Base-by-base conservation (phyloP, 2,113 vertebrate genomes). In the Leucoraja erinaceus region DNA sequence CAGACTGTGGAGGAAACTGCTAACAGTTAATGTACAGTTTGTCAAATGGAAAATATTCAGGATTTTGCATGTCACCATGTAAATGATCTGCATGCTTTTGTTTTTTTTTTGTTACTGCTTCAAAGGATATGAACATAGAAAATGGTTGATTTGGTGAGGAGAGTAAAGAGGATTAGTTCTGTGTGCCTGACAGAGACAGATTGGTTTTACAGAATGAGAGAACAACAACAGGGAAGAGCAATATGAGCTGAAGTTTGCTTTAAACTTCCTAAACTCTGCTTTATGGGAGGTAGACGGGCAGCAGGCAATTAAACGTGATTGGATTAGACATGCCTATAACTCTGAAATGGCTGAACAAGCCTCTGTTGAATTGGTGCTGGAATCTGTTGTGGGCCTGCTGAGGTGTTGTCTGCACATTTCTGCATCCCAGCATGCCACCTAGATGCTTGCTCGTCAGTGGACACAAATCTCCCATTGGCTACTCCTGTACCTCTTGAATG, bases 241-340 rank as follows among this genome's bases (percentile, higher is more conserved):
- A 95, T 1, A 94, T 95, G 94, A 93, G 93, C 93, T 95, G 95
- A 95, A 94, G 94, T 93, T 93, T 72, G 75, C 94, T 95, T 93
- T 94, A 95, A 95, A 94, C 93, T 3, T 47, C 94, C 95, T 95
- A 96, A 95, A 96, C 96, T 96, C 95, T 94, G 94, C 96, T 94
- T 95, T 95, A 95, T 95, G 96, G 96, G 96, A 96, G 96, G 96
- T 95, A 97, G 94, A 95, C 94, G 94, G 96, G 95, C 95, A 96
- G 95, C 94, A 95, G 95, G 95, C 95, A 96, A 96, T 95, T 95
- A 95, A 94, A 68, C 0, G 93, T 96, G 96, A 97, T 97, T 95
- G 96, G 96, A 97, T 97, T 97, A 97, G 96, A 95, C 95, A 97
- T 96, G 97, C 96, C 97, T 95, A 96, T 95, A 96, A 94, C 95